These are phyloP conservation scores for Tachycineta bicolor DNA, from an alignment of 2,113 vertebrate genomes.

Conservation along the genomic window DNA sequence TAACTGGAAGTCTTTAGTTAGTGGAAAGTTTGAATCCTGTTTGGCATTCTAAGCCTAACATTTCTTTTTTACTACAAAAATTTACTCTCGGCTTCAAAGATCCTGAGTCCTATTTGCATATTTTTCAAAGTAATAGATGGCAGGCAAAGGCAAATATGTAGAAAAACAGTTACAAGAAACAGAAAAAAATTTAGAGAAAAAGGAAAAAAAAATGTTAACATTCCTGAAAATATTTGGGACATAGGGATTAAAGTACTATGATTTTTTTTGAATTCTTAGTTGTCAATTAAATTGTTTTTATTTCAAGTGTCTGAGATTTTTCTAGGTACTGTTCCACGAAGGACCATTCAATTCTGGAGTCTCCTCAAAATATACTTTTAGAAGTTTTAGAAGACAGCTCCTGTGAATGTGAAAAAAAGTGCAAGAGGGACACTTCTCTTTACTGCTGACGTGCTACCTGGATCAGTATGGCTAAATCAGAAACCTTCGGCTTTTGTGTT, in stretches of 20 bases:
- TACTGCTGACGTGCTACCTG: neutral
- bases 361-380: neutral
- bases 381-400: neutral
- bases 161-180: conserved; percentile 16
- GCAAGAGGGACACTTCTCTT: neutral
- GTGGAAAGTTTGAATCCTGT: conserved; percentile 69
- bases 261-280: neutral
- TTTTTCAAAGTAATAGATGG: conserved; percentile 52
- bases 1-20: conserved; percentile 29
- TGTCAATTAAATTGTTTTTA: neutral
- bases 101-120: conserved; percentile 1
- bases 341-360: neutral
- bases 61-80: conserved; percentile 62
- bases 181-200: neutral
- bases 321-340: neutral
- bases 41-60: conserved; percentile 37
- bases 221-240: neutral
- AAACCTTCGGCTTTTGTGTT: conserved; percentile 26
- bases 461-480: neutral
- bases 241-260: neutral
- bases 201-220: neutral
- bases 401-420: neutral
- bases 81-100: conserved; percentile 39
- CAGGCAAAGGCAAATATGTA: conserved; percentile 35
- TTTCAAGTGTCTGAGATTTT: neutral